These are phyloP conservation scores for Polyommatus icarus DNA, from an alignment of 2,888 invertebrate species.

Conservation along the genomic window DNA sequence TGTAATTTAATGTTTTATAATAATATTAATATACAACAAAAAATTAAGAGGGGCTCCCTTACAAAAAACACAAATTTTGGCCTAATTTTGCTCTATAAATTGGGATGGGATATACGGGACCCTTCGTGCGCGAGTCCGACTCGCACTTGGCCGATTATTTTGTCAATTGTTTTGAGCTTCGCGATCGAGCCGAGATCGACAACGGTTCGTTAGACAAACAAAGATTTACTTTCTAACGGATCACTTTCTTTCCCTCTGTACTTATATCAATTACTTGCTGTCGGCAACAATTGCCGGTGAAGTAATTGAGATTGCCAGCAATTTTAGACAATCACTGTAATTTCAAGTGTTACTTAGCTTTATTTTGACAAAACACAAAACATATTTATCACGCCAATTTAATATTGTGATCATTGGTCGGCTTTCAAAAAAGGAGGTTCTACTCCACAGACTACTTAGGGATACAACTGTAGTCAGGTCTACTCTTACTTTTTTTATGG, in stretches of 20 bases:
- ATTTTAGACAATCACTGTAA: conserved; percentile 7
- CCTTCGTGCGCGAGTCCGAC: too few species aligned
- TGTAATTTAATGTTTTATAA: too few species aligned
- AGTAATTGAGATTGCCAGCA: background rate
- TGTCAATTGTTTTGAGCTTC: background rate
- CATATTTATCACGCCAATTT: background rate
- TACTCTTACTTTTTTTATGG: background rate
- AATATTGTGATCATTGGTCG: background rate
- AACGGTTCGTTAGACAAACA: conserved; percentile 12
- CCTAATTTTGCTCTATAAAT: too few species aligned
- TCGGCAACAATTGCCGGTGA: background rate
- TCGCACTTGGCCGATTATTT: too few species aligned
- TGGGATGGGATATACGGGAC: too few species aligned
- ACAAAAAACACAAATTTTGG: too few species aligned
- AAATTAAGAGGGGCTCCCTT: too few species aligned
- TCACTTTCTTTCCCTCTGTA: conserved; percentile 9
- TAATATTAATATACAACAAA: too few species aligned
- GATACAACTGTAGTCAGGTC: too few species aligned
- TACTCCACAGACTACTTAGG: too few species aligned
- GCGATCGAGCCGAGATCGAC: background rate
- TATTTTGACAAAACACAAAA: background rate
- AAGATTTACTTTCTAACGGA: conserved; percentile 24
- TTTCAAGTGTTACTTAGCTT: background rate
- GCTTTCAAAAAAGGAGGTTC: background rate
- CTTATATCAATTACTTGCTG: conserved; percentile 28